Conservation (phyloP, 1,140 invertebrate species). For the Aphidius ervi region DNA sequence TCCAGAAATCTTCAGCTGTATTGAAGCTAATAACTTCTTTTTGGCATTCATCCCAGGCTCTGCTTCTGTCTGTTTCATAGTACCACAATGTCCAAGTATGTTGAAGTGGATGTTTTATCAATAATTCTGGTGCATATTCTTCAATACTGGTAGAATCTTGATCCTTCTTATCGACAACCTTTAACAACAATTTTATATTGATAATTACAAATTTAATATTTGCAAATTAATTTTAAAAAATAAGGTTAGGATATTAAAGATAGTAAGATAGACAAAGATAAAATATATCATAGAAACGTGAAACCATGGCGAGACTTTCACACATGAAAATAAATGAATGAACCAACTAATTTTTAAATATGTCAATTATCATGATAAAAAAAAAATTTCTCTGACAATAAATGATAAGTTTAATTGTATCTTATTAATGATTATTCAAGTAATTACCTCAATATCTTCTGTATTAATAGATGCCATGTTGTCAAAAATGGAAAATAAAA, state of each 20-base stretch:
- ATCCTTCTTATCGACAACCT: constrained; percentile 46
- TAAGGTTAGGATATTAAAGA: neutral
- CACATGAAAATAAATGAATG: no score
- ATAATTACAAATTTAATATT: neutral
- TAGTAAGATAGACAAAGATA: no score
- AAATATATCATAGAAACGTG: no score
- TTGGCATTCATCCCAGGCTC: constrained; percentile 91
- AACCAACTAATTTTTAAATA: no score
- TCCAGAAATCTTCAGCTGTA: constrained; percentile 99
- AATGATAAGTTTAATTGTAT: no score
- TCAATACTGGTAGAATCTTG: constrained; percentile 40
- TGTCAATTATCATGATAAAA: no score
- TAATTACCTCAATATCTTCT: constrained; percentile 43
- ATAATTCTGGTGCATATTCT: constrained; percentile 54
- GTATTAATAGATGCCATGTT: constrained; percentile 43
- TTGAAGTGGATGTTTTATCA: constrained; percentile 92
- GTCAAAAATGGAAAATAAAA: no score
- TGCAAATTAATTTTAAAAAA: neutral
- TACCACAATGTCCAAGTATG: constrained; percentile 98
- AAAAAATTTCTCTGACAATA: no score
- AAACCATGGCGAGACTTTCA: no score
- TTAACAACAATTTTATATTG: constrained; percentile 1
- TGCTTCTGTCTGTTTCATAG: constrained; percentile 86
- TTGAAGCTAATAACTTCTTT: constrained; percentile 90
- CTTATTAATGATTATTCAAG: no score